A percentile compares a stretch with the other conserved stretches of the same genome.
Conservation (phyloP, 2,888 invertebrate genomes). For the Thecophora atra region DNA sequence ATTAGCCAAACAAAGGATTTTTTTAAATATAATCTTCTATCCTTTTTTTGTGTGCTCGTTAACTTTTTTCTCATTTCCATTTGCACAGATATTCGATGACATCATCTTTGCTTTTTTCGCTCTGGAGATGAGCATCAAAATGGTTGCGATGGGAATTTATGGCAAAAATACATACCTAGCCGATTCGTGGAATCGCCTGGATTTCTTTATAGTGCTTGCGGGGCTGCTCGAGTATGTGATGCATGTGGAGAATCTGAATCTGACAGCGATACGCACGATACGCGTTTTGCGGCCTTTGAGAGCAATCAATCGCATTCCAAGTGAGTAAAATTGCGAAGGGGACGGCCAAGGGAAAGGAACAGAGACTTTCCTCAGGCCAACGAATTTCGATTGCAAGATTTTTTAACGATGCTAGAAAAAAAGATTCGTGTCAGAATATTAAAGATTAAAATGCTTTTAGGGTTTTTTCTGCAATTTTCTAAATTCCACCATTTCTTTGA, state of each 20-base stretch:
- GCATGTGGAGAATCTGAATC: conserved; percentile 96
- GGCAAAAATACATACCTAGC: conserved; percentile 95
- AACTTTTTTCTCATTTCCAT: not conserved
- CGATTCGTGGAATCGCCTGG: conserved; percentile 98
- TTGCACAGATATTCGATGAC: conserved; percentile 89
- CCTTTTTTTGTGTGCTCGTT: not conserved
- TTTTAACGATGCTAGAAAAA: too few relatives aligned
- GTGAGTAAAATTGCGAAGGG: conserved; percentile 71
- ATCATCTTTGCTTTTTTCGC: conserved; percentile 99
- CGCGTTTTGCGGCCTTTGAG: conserved; percentile 94
- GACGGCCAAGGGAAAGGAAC: not conserved
- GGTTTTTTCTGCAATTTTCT: too few relatives aligned
- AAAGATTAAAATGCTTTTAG: too few relatives aligned
- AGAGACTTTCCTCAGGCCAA: too few relatives aligned
- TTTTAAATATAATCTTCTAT: not conserved
- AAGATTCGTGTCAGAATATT: too few relatives aligned
- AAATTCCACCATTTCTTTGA: too few relatives aligned
- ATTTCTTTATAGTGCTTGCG: conserved; percentile 96
- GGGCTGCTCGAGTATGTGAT: conserved; percentile 92
- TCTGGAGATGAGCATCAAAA: conserved; percentile 97
- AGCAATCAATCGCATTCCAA: conserved; percentile 99
- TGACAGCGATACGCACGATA: conserved; percentile 98
- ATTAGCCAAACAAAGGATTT: not conserved
- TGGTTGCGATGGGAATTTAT: conserved; percentile 97
- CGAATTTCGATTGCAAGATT: too few relatives aligned